These are phyloP conservation scores for Heliconius melpomene DNA, from an alignment of 1,140 invertebrate species.

Conservation along the genomic window DNA sequence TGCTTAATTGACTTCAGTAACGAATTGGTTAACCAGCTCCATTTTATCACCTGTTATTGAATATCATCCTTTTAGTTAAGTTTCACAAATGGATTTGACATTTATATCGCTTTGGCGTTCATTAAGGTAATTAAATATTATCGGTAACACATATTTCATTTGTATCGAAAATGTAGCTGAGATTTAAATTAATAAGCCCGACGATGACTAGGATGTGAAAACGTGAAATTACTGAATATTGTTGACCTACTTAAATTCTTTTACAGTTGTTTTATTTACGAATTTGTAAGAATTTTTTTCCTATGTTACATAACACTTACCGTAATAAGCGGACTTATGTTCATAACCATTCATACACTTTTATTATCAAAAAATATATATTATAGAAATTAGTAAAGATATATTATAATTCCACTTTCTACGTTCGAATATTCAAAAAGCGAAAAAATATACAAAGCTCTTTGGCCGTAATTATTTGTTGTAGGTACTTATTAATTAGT, in stretches of 20 bases:
- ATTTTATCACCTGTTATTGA: conserved; percentile 14
- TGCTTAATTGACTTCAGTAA: conserved; percentile 3
- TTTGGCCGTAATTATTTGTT: too few relatives aligned
- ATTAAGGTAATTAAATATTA: conserved; percentile 36
- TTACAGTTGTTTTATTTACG: neutral
- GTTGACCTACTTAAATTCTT: conserved; percentile 16
- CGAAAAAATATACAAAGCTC: too few relatives aligned
- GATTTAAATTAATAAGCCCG: conserved; percentile 35
- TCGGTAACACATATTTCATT: conserved; percentile 38
- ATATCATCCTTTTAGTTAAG: conserved; percentile 26
- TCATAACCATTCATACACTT: too few relatives aligned
- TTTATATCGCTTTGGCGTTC: conserved; percentile 27
- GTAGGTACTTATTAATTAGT: too few relatives aligned
- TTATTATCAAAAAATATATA: too few relatives aligned
- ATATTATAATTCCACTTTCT: too few relatives aligned
- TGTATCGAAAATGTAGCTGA: conserved; percentile 28
- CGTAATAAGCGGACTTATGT: too few relatives aligned
- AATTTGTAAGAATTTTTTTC: too few relatives aligned
- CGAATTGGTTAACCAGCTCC: neutral
- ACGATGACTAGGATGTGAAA: conserved; percentile 21
- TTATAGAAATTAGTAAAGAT: too few relatives aligned
- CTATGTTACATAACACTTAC: too few relatives aligned
- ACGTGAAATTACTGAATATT: conserved; percentile 1
- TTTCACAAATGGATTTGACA: conserved; percentile 34
- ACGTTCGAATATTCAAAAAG: too few relatives aligned